phyloP scores from a whole-genome alignment of 2,113 vertebrate genomes.

The Nothoprocta pentlandii region DNA sequence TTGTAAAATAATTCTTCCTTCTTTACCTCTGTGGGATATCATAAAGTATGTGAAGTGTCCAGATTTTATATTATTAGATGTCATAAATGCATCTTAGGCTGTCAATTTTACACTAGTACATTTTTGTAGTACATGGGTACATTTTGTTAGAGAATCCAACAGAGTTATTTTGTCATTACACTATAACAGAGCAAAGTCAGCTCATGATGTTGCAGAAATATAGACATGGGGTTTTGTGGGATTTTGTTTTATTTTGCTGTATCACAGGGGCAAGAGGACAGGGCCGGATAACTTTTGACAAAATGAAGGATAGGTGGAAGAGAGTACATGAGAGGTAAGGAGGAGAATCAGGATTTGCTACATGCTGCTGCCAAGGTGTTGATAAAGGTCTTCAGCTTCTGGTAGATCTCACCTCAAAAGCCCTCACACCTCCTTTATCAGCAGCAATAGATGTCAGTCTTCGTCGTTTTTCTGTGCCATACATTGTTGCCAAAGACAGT shows the following conservation, averaged over 20 bases:
- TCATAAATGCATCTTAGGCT: constrained; percentile 29
- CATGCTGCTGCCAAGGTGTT: not conserved
- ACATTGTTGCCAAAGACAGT: not conserved
- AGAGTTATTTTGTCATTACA: constrained; percentile 7
- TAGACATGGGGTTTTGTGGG: not conserved
- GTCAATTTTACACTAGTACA: constrained; percentile 22
- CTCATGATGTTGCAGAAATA: not conserved
- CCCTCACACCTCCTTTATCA: not conserved
- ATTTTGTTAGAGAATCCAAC: constrained; percentile 26
- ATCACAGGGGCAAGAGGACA: accelerated
- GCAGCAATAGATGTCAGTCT: not conserved
- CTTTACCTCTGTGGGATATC: constrained; percentile 19
- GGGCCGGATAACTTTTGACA: not conserved
- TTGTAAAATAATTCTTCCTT: constrained; percentile 54
- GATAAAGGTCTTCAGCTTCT: not conserved
- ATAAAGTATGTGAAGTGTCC: constrained; percentile 52
- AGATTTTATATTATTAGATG: constrained; percentile 43
- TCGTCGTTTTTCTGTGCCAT: not conserved
- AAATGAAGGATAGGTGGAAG: not conserved
- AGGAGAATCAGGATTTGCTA: not conserved
- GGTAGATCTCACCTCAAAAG: not conserved
- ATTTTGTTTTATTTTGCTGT: not conserved
- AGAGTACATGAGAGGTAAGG: not conserved
- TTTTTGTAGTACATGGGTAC: not conserved
- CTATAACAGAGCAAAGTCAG: not conserved